Evolutionary conservation across 2,888 invertebrate species (phyloP).

Genomic region (Pollenia griseotomentosa): DNA sequence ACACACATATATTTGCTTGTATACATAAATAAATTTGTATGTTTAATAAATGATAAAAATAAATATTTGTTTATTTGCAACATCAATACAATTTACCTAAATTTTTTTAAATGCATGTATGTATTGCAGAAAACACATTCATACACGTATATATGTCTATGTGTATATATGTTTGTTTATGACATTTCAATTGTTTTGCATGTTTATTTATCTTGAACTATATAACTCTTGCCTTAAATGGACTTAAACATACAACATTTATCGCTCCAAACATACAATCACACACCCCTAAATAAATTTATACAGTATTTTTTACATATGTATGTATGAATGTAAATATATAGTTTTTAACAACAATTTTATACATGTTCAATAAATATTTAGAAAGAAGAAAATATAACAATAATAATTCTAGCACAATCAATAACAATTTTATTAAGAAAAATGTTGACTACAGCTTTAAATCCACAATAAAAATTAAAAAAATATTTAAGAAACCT

Average conservation of each 20-base stretch:
- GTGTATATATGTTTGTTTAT: conserved; percentile 2
- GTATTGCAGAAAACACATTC: not conserved
- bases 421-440: not conserved
- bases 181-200: conserved; percentile 28
- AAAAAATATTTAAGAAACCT: too few relatives aligned
- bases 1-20: not conserved
- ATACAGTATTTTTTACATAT: not conserved
- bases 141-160: not conserved
- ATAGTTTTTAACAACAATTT: not conserved
- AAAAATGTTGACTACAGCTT: conserved; percentile 11
- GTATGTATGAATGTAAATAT: not conserved
- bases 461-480: not conserved
- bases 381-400: conserved; percentile 5
- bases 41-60: conserved; percentile 27
- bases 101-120: conserved; percentile 31
- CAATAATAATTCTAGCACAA: conserved; percentile 31
- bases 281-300: not conserved
- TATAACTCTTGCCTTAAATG: conserved; percentile 37
- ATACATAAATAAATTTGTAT: not conserved
- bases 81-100: conserved; percentile 48
- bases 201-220: conserved; percentile 38
- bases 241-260: conserved; percentile 1
- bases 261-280: not conserved
- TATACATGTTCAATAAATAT: conserved; percentile 44
- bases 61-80: conserved; percentile 44